These are phyloP conservation scores for Pterobdella sp. DNA, from an alignment of 2,888 invertebrate species.

Conservation along the genomic window DNA sequence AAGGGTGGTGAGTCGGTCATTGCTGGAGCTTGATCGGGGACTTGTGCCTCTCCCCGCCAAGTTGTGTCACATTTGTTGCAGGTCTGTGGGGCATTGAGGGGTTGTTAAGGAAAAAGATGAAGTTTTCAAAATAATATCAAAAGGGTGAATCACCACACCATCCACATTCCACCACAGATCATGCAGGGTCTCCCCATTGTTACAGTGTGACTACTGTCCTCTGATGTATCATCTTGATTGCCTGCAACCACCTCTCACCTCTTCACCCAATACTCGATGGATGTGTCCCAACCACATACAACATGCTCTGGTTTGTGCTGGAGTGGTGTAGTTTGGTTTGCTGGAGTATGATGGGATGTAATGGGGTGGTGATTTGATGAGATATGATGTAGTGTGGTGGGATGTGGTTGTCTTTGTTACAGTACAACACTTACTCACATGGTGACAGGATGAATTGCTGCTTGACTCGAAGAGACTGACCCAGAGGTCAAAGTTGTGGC, in stretches of 20 bases:
- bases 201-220: constrained; percentile 89
- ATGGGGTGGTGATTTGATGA: too few relatives aligned
- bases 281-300: constrained; percentile 97
- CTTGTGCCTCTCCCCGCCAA: constrained; percentile 74
- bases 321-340: too few relatives aligned
- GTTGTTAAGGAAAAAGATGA: neutral
- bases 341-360: too few relatives aligned
- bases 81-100: constrained; percentile 41
- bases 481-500: constrained; percentile 80
- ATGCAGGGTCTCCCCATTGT: constrained; percentile 71
- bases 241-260: constrained; percentile 80
- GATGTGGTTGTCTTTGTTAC: neutral
- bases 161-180: constrained; percentile 55
- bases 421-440: constrained; percentile 7
- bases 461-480: constrained; percentile 74
- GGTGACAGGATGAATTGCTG: constrained; percentile 67
- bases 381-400: too few relatives aligned
- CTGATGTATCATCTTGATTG: constrained; percentile 86
- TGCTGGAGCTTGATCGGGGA: constrained; percentile 58
- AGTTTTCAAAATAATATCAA: too few relatives aligned
- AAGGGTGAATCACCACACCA: neutral
- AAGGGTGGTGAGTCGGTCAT: constrained; percentile 6
- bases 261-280: constrained; percentile 80
- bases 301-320: too few relatives aligned
- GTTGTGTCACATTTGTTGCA: constrained; percentile 72